Evolutionary conservation across 1,140 invertebrate species (phyloP).

Genomic region (Drosophila albomicans): DNA sequence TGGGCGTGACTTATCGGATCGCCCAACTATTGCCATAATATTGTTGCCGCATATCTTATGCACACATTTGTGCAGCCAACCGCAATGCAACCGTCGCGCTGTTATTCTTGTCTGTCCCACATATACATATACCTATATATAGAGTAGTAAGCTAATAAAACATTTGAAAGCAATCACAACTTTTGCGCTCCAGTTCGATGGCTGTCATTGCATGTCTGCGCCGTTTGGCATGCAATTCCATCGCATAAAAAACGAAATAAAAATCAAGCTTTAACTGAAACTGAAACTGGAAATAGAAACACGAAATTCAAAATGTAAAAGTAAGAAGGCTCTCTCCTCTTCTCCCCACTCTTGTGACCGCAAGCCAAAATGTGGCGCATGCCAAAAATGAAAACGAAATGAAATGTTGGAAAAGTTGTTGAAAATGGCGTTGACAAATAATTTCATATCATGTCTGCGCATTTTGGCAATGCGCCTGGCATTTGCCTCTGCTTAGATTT

Average conservation of each 20-base stretch:
- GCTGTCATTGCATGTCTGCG: conserved; percentile 74
- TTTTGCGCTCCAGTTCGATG: conserved; percentile 66
- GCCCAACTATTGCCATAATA: conserved; percentile 25
- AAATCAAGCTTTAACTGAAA: conserved; percentile 9
- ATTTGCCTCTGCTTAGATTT: conserved; percentile 37
- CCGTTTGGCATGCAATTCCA: conserved; percentile 51
- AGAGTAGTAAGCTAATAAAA: conserved; percentile 72
- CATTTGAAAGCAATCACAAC: conserved; percentile 79
- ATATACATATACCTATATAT: too few relatives aligned
- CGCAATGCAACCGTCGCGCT: conserved; percentile 13
- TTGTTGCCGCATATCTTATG: conserved; percentile 22
- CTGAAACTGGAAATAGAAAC: conserved; percentile 33
- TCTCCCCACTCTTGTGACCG: conserved; percentile 3
- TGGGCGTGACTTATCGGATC: conserved; percentile 6
- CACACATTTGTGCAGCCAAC: conserved; percentile 13
- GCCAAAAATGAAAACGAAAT: conserved; percentile 54
- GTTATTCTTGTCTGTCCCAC: conserved; percentile 1
- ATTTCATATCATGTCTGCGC: conserved; percentile 80
- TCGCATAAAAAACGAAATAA: conserved; percentile 4
- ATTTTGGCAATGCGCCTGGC: conserved; percentile 42
- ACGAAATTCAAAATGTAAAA: conserved; percentile 57
- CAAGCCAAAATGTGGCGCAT: conserved; percentile 39
- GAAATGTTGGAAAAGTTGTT: conserved; percentile 81
- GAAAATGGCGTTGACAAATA: conserved; percentile 83
- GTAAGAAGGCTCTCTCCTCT: not conserved